A percentile compares a stretch with the other conserved stretches of the same genome.
Evolutionary conservation across 2,888 invertebrate species (phyloP).

Genomic region (Gnatocerus cornutus): DNA sequence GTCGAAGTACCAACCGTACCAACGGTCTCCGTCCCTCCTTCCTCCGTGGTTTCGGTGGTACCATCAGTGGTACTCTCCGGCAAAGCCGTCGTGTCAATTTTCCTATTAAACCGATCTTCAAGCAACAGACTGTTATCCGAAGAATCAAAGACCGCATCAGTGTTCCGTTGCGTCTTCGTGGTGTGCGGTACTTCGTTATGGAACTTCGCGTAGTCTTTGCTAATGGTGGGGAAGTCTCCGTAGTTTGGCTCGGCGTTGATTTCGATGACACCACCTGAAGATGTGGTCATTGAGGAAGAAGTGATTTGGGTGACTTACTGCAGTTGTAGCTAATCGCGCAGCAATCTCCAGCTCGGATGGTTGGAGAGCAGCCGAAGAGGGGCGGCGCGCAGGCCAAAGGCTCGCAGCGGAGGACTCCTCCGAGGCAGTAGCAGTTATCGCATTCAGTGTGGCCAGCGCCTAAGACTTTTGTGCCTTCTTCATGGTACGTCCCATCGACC

Average conservation of each 20-base stretch:
- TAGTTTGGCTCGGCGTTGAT: conserved; percentile 73
- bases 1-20: neutral
- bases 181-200: conserved; percentile 60
- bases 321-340: conserved; percentile 90
- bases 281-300: too few species aligned
- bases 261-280: conserved; percentile 73
- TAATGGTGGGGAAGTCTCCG: conserved; percentile 72
- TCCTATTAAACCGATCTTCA: neutral
- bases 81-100: neutral
- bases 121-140: neutral
- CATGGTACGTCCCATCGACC: conserved; percentile 75
- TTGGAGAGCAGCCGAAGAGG: conserved; percentile 83
- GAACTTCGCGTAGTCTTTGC: conserved; percentile 74
- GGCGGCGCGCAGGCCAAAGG: conserved; percentile 84
- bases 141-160: conserved; percentile 54
- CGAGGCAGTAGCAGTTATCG: conserved; percentile 87
- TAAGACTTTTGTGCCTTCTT: conserved; percentile 83
- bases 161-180: conserved; percentile 57
- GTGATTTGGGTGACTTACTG: too few species aligned
- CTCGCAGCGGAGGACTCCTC: conserved; percentile 82
- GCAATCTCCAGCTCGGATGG: conserved; percentile 84
- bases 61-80: neutral
- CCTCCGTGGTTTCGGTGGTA: conserved; percentile 11
- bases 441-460: conserved; percentile 77
- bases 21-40: conserved; percentile 16